Evolutionary conservation across 2,888 invertebrate species (phyloP).

Genomic region (Diarsia rubi): DNA sequence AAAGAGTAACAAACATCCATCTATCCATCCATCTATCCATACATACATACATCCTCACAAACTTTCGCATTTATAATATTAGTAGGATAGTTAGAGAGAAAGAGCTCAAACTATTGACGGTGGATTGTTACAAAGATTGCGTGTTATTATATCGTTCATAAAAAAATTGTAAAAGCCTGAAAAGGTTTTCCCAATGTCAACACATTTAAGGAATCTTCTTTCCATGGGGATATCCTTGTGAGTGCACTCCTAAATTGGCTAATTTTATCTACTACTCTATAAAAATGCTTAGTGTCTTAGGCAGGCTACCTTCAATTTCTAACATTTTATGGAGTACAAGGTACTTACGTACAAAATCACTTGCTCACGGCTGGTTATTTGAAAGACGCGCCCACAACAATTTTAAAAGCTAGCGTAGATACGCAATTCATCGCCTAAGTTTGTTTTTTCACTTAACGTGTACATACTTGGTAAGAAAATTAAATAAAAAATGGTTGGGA

Average conservation of each 20-base stretch:
- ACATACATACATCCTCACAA: too few species aligned
- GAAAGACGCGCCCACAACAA: not conserved
- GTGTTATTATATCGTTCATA: not conserved
- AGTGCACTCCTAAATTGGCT: not conserved
- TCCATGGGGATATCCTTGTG: not conserved
- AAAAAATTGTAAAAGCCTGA: not conserved
- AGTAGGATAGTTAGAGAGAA: not conserved
- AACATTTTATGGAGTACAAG: not conserved
- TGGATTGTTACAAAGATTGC: not conserved
- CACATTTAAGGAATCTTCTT: not conserved
- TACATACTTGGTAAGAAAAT: slow-evolving; percentile 11
- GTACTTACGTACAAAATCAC: slow-evolving; percentile 1
- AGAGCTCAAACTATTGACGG: not conserved
- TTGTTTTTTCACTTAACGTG: slow-evolving; percentile 23
- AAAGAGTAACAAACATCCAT: too few species aligned
- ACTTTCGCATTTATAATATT: too few species aligned
- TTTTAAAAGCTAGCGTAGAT: not conserved
- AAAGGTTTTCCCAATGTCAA: not conserved
- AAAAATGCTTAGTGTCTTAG: not conserved
- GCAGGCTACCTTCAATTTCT: not conserved
- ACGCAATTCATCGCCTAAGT: not conserved
- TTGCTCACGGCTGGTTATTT: not conserved
- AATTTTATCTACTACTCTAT: not conserved
- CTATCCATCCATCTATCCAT: too few species aligned
- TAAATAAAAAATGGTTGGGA: slow-evolving; percentile 8